Conservation (phyloP, 2,797 vertebrate genomes). For the Potorous gilbertii region DNA sequence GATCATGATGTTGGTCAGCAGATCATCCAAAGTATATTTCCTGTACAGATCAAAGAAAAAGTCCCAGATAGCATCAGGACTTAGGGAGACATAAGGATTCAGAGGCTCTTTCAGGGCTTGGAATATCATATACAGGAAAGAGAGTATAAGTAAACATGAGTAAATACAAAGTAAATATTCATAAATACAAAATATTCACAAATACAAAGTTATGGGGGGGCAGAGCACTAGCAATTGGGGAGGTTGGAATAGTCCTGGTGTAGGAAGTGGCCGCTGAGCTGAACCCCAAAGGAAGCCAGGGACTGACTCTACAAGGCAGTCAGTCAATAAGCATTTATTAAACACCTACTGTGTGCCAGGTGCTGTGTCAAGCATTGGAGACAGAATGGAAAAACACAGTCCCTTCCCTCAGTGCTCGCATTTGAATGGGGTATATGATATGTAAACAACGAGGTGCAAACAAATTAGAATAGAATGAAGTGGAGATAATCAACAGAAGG, state of each 20-base stretch:
- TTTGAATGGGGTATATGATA: neutral
- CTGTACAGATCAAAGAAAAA: constrained; percentile 62
- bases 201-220: neutral
- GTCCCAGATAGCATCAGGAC: neutral
- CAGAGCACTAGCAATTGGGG: neutral
- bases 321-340: neutral
- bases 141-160: neutral
- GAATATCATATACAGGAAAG: neutral
- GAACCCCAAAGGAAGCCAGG: neutral
- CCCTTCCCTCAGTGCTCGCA: neutral
- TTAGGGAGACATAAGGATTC: neutral
- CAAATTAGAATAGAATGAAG: neutral
- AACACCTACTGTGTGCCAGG: neutral
- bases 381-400: neutral
- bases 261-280: neutral
- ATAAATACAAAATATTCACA: neutral
- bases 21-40: constrained; percentile 85
- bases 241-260: neutral
- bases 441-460: neutral
- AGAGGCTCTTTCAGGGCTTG: neutral
- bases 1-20: constrained; percentile 88
- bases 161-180: neutral
- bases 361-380: neutral
- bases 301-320: neutral
- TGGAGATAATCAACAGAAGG: neutral